Percentiles rank a stretch among this genome's conserved stretches.
phyloP scores from a whole-genome alignment of 2,113 vertebrate species.

The Petaurus breviceps region DNA sequence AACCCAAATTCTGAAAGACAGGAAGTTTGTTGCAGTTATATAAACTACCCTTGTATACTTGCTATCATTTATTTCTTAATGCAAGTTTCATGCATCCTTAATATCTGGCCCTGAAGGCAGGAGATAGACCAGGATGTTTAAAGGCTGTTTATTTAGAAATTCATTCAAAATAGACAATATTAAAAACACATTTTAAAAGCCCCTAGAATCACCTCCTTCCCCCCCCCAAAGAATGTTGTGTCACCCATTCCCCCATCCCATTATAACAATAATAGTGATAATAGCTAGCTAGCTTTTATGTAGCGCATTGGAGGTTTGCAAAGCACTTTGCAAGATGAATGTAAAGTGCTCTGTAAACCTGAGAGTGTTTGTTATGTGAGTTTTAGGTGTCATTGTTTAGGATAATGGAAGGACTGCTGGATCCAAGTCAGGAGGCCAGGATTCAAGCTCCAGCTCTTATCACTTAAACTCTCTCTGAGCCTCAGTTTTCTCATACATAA shows the following conservation, averaged over 20 bases:
- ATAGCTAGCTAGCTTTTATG: neutral
- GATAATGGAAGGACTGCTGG: neutral
- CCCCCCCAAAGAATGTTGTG: neutral
- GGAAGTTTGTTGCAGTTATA: neutral
- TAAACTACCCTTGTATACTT: neutral
- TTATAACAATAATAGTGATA: neutral
- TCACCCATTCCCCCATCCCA: neutral
- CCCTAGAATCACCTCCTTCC: neutral
- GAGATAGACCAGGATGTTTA: neutral
- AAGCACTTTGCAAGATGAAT: neutral
- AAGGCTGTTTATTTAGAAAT: neutral
- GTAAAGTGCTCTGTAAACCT: neutral
- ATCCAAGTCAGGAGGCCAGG: neutral
- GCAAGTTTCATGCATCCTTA: neutral
- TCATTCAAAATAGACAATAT: neutral
- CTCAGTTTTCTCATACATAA: neutral
- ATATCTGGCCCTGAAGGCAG: neutral
- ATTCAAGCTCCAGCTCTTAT: conserved; percentile 10
- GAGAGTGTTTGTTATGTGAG: neutral
- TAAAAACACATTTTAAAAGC: neutral
- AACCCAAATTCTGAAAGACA: neutral
- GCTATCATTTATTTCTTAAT: neutral
- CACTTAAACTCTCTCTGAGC: neutral
- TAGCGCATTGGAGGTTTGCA: neutral
- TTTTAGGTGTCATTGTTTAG: neutral